phyloP scores from a whole-genome alignment of 2,888 invertebrate genomes.

The Hirtodrosophila cameraria region DNA sequence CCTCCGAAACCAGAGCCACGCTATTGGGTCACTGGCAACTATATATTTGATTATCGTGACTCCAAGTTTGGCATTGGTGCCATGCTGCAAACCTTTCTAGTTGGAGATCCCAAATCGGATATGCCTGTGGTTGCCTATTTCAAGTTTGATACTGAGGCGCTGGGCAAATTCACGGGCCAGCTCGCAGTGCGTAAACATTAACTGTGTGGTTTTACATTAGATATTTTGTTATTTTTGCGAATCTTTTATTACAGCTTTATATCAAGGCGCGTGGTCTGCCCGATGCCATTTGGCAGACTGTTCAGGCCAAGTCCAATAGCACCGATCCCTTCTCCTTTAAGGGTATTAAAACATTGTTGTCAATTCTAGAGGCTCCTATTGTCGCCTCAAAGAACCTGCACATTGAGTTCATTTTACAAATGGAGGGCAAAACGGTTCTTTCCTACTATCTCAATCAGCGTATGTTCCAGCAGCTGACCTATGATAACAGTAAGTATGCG shows the following conservation, averaged over 20 bases:
- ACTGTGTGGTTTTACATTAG: background rate
- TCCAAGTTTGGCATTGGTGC: conserved; percentile 86
- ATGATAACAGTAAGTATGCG: conserved; percentile 86
- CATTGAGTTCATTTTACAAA: conserved; percentile 87
- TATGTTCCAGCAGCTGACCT: conserved; percentile 86
- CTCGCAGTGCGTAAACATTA: conserved; percentile 84
- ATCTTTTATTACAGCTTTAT: conserved; percentile 85
- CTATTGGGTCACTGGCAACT: conserved; percentile 89
- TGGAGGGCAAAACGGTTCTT: conserved; percentile 88
- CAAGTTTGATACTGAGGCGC: conserved; percentile 86
- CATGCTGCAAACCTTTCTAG: conserved; percentile 86
- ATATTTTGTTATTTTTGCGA: background rate
- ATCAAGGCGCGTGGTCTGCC: conserved; percentile 85
- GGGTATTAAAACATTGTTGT: conserved; percentile 85
- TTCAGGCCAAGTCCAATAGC: conserved; percentile 82
- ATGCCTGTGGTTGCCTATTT: conserved; percentile 87
- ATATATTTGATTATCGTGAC: conserved; percentile 89
- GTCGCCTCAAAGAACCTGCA: conserved; percentile 86
- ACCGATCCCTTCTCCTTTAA: conserved; percentile 85
- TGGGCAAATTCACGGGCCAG: conserved; percentile 86
- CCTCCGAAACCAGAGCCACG: conserved; percentile 85
- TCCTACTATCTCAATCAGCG: conserved; percentile 88
- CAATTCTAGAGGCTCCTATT: conserved; percentile 84
- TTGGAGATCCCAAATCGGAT: conserved; percentile 88
- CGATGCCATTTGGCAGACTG: conserved; percentile 84